Base-by-base conservation (phyloP, 2,113 vertebrate genomes). In the Xiphophorus hellerii region DNA sequence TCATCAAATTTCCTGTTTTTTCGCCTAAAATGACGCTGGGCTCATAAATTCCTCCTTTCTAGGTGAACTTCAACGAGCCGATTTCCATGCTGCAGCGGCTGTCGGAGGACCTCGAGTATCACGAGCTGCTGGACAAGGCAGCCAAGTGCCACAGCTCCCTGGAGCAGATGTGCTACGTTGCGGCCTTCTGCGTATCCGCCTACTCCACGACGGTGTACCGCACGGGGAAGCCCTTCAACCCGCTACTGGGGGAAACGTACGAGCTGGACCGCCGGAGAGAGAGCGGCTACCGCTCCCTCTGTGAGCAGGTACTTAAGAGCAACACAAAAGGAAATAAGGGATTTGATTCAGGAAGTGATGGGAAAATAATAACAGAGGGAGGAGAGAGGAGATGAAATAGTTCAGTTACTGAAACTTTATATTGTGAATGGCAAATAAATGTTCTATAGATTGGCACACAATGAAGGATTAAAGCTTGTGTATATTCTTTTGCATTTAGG, bases 21-120 rank as follows among this genome's bases (percentile, higher is more conserved):
- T 42, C 62, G 31, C 62, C 29, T 5, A 29, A 62, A 62, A 29
- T 20, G 17, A 48, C 44, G 13, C 14, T 4, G 13, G 3, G 42
- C 22, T 22, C 22, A 54, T 10, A 9, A 25, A 22, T 17, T 63
- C 65, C 5, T 67, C 4, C 37, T 7, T 12, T 76, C 22, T 13
- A 98, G 97, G 97, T 99, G 22, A 99, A 99, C 87, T 99, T 99
- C 94, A 99, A 98, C 0, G 97, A 99, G 89, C 97, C 97, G 44
- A 93, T 99, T 58, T 99, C 97, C 69, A 99, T 99, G 97, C 96
- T 99, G 82, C 97, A 99, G 89, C 96, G 97, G 58, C 86, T 99
- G 82, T 98, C 97, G 0, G 97, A 99, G 91, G 97, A 99, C 86
- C 92, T 99, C 51, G 97, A 99, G 74, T 99, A 99, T 84, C 96